phyloP scores from a whole-genome alignment of 2,113 vertebrate genomes.

The Hippotragus niger region DNA sequence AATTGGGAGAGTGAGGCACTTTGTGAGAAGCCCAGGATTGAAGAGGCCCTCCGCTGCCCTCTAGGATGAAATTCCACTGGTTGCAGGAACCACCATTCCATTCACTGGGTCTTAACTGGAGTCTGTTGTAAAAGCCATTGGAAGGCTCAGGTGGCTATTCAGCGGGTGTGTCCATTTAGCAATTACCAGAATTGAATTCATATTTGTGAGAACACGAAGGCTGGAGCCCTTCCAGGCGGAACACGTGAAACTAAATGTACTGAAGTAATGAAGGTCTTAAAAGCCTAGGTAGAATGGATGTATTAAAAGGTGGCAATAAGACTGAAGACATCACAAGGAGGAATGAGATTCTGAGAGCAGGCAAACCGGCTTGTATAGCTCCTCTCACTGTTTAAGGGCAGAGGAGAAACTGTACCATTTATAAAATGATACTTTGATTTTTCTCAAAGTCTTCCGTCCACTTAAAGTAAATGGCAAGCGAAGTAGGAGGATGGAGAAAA shows the following conservation, averaged over 20 bases:
- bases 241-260: background rate
- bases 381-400: background rate
- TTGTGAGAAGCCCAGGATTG: background rate
- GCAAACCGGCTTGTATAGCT: too few relatives aligned
- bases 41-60: background rate
- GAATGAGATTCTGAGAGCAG: background rate
- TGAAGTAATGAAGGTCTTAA: background rate
- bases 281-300: background rate
- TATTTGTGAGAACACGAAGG: rapidly evolving
- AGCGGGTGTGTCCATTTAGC: background rate
- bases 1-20: background rate
- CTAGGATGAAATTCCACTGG: background rate
- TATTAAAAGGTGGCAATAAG: background rate
- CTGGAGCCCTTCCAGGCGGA: rapidly evolving
- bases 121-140: rapidly evolving
- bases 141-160: background rate
- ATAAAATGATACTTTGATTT: background rate
- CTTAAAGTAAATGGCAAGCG: background rate
- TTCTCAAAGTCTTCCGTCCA: background rate
- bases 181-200: background rate
- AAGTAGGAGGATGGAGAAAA: background rate
- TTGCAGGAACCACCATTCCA: rapidly evolving
- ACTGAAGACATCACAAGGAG: background rate
- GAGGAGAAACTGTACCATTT: background rate
- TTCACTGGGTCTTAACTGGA: background rate